phyloP scores from a whole-genome alignment of 1,140 invertebrate genomes.

The Drosophila arawakana region DNA sequence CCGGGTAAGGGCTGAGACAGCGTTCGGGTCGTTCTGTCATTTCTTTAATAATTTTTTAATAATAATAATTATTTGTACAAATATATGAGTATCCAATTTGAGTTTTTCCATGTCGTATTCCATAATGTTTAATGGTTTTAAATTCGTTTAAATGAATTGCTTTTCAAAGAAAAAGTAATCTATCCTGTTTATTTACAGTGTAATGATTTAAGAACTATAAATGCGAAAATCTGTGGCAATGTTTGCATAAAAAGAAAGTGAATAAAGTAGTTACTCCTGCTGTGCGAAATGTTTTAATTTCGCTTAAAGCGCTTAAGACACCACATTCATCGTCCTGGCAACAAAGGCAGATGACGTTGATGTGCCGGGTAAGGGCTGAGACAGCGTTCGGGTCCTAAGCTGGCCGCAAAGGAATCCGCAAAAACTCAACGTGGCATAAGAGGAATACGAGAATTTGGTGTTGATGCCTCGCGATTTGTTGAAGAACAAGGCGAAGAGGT shows the following conservation, averaged over 20 bases:
- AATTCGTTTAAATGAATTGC: no score
- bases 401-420: slow-evolving; percentile 54
- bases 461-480: slow-evolving; percentile 44
- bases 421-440: neutral
- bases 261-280: slow-evolving; percentile 43
- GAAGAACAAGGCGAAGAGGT: slow-evolving; percentile 31
- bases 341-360: slow-evolving; percentile 53
- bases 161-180: no score
- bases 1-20: neutral
- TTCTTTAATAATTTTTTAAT: no score
- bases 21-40: slow-evolving; percentile 25
- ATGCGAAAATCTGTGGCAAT: slow-evolving; percentile 44
- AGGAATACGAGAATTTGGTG: slow-evolving; percentile 21
- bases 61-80: no score
- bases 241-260: slow-evolving; percentile 43
- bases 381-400: slow-evolving; percentile 51
- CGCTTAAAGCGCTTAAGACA: slow-evolving; percentile 74
- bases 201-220: slow-evolving; percentile 34
- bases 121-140: no score
- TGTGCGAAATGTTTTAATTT: slow-evolving; percentile 75
- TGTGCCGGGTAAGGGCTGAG: slow-evolving; percentile 12
- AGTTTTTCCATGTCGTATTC: no score
- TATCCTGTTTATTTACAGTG: slow-evolving; percentile 14
- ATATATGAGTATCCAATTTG: no score
- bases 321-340: slow-evolving; percentile 45